Evolutionary conservation across 92 coral and sea anemone species (phyloP).

Genomic region (Pocillopora grandis): DNA sequence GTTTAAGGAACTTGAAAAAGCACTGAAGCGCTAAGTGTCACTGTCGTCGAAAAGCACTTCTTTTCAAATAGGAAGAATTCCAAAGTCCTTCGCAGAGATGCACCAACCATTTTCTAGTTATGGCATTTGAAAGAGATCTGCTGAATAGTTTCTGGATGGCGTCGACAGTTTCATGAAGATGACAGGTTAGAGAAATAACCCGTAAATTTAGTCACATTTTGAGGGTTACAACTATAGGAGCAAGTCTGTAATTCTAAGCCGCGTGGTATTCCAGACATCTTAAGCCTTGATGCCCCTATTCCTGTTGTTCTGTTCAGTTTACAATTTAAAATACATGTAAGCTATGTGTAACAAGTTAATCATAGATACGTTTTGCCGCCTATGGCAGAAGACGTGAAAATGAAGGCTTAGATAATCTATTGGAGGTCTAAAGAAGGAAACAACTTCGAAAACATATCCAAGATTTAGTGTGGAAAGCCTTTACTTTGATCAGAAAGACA

Average conservation of each 20-base stretch:
- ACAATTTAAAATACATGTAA: not conserved
- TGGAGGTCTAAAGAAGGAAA: no score
- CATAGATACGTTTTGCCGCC: no score
- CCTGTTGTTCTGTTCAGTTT: not conserved
- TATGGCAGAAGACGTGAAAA: no score
- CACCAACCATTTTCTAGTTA: not conserved
- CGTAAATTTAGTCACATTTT: no score
- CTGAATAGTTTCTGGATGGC: not conserved
- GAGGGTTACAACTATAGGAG: not conserved
- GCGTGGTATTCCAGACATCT: not conserved
- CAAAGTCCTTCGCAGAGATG: not conserved
- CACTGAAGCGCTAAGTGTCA: not conserved
- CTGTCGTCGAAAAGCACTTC: not conserved
- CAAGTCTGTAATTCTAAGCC: not conserved
- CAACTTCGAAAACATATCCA: no score
- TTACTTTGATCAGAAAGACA: no score
- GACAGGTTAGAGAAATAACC: slow-evolving; percentile 17
- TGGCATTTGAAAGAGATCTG: not conserved
- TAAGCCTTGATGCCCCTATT: not conserved
- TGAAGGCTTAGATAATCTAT: no score
- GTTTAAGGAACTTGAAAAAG: not conserved
- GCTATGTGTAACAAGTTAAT: not conserved
- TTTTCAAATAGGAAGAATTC: not conserved
- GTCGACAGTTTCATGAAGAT: not conserved
- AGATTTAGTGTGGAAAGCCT: no score